Evolutionary conservation across 2,113 vertebrate species (phyloP).

Genomic region (Chiloscyllium plagiosum): DNA sequence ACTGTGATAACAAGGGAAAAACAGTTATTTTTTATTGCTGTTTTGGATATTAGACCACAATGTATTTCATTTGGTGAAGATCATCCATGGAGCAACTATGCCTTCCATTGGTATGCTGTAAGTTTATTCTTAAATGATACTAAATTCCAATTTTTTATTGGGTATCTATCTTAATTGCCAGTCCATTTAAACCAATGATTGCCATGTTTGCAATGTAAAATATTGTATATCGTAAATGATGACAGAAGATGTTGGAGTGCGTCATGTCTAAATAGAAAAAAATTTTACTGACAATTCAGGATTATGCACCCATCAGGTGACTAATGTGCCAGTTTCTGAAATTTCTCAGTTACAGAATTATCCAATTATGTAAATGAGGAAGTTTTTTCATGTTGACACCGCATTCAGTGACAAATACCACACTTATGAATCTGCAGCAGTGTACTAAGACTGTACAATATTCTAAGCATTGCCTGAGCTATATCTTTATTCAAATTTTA

Average conservation of each 20-base stretch:
- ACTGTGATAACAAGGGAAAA: neutral
- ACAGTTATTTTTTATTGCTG: neutral
- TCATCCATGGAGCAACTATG: neutral
- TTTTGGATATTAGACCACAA: neutral
- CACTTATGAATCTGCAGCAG: neutral
- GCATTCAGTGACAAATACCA: neutral
- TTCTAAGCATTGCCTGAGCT: neutral
- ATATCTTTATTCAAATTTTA: neutral
- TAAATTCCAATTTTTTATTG: neutral
- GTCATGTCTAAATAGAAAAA: neutral
- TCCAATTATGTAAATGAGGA: neutral
- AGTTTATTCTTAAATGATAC: neutral
- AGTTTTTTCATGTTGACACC: neutral
- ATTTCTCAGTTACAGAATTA: neutral
- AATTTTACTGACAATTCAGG: neutral
- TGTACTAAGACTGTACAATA: neutral
- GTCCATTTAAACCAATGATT: neutral
- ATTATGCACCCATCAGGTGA: neutral
- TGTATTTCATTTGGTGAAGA: neutral
- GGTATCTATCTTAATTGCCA: neutral
- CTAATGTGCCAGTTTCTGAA: neutral
- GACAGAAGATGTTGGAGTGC: neutral
- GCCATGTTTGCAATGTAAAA: neutral
- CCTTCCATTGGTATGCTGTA: neutral
- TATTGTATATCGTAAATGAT: neutral